A percentile compares a stretch with the other conserved stretches of the same genome.
Evolutionary conservation across 2,113 vertebrate species (phyloP).

Genomic region (Sceloporus undulatus): DNA sequence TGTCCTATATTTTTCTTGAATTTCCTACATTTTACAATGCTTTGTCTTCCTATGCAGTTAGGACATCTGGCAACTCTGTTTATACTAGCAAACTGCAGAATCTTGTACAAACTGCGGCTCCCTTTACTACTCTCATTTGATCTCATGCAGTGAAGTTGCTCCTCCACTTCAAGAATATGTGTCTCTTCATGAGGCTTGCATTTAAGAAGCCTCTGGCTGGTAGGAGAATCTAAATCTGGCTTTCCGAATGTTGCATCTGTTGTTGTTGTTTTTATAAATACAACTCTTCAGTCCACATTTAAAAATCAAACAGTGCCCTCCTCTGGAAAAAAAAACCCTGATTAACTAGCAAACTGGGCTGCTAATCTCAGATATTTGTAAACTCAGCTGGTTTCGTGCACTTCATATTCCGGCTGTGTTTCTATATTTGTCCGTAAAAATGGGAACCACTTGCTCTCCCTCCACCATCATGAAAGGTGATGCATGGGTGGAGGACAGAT

Average conservation of each 20-base stretch:
- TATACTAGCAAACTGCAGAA: not conserved
- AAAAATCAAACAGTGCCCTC: not conserved
- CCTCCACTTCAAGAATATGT: not conserved
- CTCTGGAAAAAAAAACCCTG: slow-evolving; percentile 1
- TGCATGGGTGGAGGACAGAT: not conserved
- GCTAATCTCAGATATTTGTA: not conserved
- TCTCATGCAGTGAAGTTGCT: too few relatives aligned
- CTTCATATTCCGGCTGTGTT: not conserved
- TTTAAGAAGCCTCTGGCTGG: not conserved
- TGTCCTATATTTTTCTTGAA: too few relatives aligned
- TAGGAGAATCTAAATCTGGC: not conserved
- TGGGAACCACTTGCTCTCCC: not conserved
- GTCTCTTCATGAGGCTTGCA: not conserved
- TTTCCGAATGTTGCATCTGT: not conserved
- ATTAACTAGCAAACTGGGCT: not conserved
- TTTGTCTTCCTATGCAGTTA: too few relatives aligned
- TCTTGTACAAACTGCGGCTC: not conserved
- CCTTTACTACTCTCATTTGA: not conserved
- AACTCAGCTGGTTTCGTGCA: not conserved
- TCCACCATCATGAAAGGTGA: slow-evolving; percentile 12
- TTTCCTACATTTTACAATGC: too few relatives aligned
- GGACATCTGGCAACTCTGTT: too few relatives aligned
- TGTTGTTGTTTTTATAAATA: not conserved
- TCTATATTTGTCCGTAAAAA: not conserved
- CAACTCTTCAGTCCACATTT: not conserved